phyloP scores from a whole-genome alignment of 2,888 invertebrate genomes.

The Achlya flavicornis region DNA sequence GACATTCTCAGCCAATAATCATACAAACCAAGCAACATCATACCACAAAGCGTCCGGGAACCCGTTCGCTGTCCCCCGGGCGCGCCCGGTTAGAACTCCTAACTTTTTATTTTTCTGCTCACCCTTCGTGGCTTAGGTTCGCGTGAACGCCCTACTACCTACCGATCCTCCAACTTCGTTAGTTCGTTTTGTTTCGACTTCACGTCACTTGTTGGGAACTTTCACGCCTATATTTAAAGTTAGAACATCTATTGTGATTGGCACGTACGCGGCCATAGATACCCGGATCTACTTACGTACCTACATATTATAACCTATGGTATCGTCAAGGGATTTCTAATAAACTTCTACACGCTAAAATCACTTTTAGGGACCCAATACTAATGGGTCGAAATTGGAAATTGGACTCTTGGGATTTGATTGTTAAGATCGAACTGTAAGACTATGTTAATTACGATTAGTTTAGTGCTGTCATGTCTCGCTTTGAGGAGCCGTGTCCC shows the following conservation, averaged over 20 bases:
- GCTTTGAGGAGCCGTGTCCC: too few species aligned
- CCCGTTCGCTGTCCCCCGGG: conserved; percentile 75
- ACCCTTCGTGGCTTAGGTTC: conserved; percentile 77
- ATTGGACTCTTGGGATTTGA: too few species aligned
- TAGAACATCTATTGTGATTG: background rate
- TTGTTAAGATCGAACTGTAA: too few species aligned
- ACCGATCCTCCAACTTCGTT: conserved; percentile 37
- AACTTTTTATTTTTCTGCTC: conserved; percentile 79
- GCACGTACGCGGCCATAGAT: background rate
- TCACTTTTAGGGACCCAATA: background rate
- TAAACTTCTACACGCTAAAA: too few species aligned
- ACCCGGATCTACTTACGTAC: background rate
- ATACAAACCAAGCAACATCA: conserved; percentile 39
- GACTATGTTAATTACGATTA: too few species aligned
- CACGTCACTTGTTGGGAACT: conserved; percentile 56
- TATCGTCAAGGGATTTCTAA: too few species aligned
- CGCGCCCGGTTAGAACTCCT: conserved; percentile 80
- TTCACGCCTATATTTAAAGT: conserved; percentile 27
- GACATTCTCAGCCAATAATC: background rate
- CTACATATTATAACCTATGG: background rate
- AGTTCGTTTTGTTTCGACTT: conserved; percentile 41
- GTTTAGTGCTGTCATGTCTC: too few species aligned
- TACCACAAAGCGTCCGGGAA: conserved; percentile 67
- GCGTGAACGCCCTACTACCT: conserved; percentile 76
- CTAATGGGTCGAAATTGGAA: background rate